phyloP scores from a whole-genome alignment of 2,797 vertebrate genomes.

The Cryptoblepharus egeriae region DNA sequence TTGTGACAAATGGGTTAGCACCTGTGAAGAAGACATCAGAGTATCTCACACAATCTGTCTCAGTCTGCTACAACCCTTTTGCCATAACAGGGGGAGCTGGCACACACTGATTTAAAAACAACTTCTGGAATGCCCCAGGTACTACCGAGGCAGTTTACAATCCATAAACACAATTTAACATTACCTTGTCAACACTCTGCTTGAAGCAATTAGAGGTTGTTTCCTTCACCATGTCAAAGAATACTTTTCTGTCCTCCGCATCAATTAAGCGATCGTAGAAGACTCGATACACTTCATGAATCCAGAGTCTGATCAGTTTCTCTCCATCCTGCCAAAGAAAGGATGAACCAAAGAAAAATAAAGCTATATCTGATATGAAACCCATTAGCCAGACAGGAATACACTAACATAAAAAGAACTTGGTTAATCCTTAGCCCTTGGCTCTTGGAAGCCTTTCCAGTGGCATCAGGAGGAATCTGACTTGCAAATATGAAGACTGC shows the following conservation, averaged over 20 bases:
- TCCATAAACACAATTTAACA: too few relatives aligned
- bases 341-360: slow-evolving; percentile 17
- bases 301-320: slow-evolving; percentile 93
- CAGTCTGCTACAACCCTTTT: background rate
- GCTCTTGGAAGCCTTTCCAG: background rate
- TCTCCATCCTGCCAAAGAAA: slow-evolving; percentile 83
- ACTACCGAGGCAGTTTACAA: too few relatives aligned
- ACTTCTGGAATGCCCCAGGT: too few relatives aligned
- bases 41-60: background rate
- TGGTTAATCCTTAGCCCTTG: background rate
- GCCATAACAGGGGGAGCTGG: background rate
- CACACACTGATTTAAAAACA: too few relatives aligned
- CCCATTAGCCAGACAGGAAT: background rate
- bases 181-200: slow-evolving; percentile 87
- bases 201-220: slow-evolving; percentile 86
- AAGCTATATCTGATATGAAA: too few relatives aligned
- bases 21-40: slow-evolving; percentile 70
- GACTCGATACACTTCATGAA: slow-evolving; percentile 93
- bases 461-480: background rate
- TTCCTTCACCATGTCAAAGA: slow-evolving; percentile 88
- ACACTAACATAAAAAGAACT: too few relatives aligned
- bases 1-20: slow-evolving; percentile 85
- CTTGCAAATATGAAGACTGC: background rate
- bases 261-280: slow-evolving; percentile 93
- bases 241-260: slow-evolving; percentile 82